Evolutionary conservation across 1,140 invertebrate genomes (phyloP).

Genomic region (Papilio helenus): DNA sequence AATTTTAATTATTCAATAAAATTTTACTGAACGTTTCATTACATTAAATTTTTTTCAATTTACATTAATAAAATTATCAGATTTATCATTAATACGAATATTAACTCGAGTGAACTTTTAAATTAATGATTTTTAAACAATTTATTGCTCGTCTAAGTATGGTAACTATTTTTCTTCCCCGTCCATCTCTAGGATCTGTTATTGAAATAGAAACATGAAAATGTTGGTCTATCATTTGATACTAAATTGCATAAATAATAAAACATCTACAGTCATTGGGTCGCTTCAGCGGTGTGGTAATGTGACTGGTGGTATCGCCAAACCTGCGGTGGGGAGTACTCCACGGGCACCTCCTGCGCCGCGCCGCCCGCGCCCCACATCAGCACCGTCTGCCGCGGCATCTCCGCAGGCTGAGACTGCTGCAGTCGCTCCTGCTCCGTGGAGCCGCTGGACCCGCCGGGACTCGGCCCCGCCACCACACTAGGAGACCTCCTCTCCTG

Average conservation of each 20-base stretch:
- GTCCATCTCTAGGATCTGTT: constrained; percentile 36
- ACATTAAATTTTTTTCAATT: background rate
- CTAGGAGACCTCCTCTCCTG: constrained; percentile 82
- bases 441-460: constrained; percentile 70
- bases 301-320: constrained; percentile 78
- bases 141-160: background rate
- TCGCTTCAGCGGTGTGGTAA: constrained; percentile 79
- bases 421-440: constrained; percentile 69
- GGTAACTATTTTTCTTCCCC: constrained; percentile 34
- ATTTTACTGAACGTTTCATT: background rate
- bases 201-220: constrained; percentile 30
- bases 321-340: constrained; percentile 78
- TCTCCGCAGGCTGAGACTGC: constrained; percentile 83
- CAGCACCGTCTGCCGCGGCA: constrained; percentile 91
- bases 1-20: background rate
- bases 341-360: constrained; percentile 70
- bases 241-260: constrained; percentile 46
- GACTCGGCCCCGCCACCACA: constrained; percentile 76
- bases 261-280: constrained; percentile 67
- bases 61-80: background rate
- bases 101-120: too few relatives aligned
- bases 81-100: too few relatives aligned
- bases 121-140: too few relatives aligned
- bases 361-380: constrained; percentile 90
- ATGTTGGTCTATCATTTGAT: constrained; percentile 31